Conservation (phyloP, 2,888 invertebrate species). For the Sussaba pulchella region DNA sequence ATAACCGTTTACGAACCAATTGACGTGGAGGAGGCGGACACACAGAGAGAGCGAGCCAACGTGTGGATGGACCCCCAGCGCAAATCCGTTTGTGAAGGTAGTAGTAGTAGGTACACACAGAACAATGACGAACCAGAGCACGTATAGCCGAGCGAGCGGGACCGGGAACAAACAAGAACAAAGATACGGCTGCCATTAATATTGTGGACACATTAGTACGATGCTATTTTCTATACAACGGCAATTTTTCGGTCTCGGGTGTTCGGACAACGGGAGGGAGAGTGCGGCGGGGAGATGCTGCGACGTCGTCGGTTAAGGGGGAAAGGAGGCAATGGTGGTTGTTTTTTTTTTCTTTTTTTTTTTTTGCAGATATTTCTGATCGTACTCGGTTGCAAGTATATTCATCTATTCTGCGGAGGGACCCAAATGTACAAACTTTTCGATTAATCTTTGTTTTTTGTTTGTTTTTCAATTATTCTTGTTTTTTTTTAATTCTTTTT, state of each 20-base stretch:
- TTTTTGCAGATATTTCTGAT: constrained; percentile 43
- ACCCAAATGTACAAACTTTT: constrained; percentile 59
- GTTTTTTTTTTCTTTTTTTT: too few relatives aligned
- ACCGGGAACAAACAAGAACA: constrained; percentile 85
- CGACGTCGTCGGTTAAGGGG: too few relatives aligned
- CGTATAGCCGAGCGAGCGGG: constrained; percentile 85
- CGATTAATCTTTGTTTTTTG: constrained; percentile 44
- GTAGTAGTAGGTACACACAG: constrained; percentile 84
- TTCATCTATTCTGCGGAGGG: constrained; percentile 56
- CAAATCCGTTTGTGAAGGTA: constrained; percentile 84
- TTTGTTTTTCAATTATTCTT: not conserved
- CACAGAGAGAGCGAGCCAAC: constrained; percentile 83
- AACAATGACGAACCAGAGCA: constrained; percentile 85
- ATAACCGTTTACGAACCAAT: constrained; percentile 84
- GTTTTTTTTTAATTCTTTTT: constrained; percentile 31
- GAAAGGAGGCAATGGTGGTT: constrained; percentile 37
- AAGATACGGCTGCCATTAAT: constrained; percentile 85
- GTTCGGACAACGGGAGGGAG: too few relatives aligned
- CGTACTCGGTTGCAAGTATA: constrained; percentile 50
- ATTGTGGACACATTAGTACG: constrained; percentile 84
- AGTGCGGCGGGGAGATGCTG: too few relatives aligned
- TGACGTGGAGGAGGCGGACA: constrained; percentile 83
- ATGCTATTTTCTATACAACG: constrained; percentile 81
- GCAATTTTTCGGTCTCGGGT: constrained; percentile 64
- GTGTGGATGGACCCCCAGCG: constrained; percentile 84